Conservation (phyloP, 1,140 invertebrate genomes). For the Dendrolimus punctatus region DNA sequence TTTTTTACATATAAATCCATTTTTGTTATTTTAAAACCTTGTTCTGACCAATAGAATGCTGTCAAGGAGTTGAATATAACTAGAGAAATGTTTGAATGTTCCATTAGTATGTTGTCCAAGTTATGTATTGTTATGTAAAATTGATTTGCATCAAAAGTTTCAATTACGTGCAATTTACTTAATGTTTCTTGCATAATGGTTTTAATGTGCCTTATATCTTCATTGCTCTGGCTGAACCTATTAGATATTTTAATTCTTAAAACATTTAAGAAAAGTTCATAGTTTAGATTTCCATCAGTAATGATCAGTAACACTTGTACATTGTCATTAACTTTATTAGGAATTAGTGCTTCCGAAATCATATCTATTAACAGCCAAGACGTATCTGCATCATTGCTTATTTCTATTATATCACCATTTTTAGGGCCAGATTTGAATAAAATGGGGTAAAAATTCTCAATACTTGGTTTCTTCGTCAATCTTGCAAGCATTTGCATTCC, state of each 20-base stretch:
- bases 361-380: constrained; percentile 71
- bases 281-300: constrained; percentile 75
- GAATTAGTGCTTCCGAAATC: constrained; percentile 72
- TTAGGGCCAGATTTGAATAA: constrained; percentile 65
- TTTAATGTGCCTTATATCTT: constrained; percentile 16
- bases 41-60: constrained; percentile 63
- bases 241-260: constrained; percentile 19
- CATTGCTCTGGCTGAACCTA: constrained; percentile 1
- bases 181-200: constrained; percentile 19
- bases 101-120: constrained; percentile 41
- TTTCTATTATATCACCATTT: constrained; percentile 72
- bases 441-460: constrained; percentile 58
- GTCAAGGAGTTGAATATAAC: constrained; percentile 48
- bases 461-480: constrained; percentile 48
- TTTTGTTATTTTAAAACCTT: constrained; percentile 46
- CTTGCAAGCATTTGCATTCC: constrained; percentile 70
- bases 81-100: constrained; percentile 41
- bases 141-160: constrained; percentile 44
- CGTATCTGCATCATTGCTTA: constrained; percentile 71
- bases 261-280: constrained; percentile 27
- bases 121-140: constrained; percentile 44
- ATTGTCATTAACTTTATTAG: constrained; percentile 48
- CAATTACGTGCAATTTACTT: constrained; percentile 34
- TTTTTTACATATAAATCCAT: constrained; percentile 55
- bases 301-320: constrained; percentile 72